phyloP scores from a whole-genome alignment of 2,797 vertebrate species.

The Melanotaenia maccullochi region DNA sequence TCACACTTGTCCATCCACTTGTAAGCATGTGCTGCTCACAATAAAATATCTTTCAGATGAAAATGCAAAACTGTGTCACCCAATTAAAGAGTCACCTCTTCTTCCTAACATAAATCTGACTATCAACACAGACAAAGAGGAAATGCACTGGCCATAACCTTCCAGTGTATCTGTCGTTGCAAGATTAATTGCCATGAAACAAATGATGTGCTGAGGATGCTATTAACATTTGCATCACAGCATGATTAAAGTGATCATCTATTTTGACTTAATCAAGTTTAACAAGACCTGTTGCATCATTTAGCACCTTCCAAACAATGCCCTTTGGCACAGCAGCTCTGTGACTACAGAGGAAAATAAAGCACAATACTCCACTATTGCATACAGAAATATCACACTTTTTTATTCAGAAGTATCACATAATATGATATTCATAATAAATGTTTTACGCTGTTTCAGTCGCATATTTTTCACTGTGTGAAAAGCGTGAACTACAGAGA shows the following conservation, averaged over 20 bases:
- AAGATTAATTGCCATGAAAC: conserved; percentile 86
- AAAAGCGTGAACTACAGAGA: conserved; percentile 51
- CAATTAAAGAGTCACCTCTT: neutral
- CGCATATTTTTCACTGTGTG: conserved; percentile 23
- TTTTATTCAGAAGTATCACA: conserved; percentile 27
- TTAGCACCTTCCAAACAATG: conserved; percentile 75
- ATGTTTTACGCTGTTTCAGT: conserved; percentile 19
- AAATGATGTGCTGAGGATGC: conserved; percentile 83
- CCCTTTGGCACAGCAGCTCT: conserved; percentile 72
- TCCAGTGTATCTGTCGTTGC: conserved; percentile 66
- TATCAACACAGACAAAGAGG: conserved; percentile 60
- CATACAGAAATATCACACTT: conserved; percentile 32
- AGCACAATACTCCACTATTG: conserved; percentile 36
- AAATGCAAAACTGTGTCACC: conserved; percentile 9
- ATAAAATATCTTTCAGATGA: neutral
- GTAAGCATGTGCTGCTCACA: conserved; percentile 6
- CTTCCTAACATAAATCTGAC: conserved; percentile 42
- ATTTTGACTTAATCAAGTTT: conserved; percentile 84
- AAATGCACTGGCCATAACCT: conserved; percentile 69
- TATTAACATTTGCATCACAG: conserved; percentile 85
- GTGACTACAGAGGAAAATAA: conserved; percentile 60
- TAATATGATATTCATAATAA: conserved; percentile 14
- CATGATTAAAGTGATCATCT: conserved; percentile 86
- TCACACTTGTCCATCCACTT: conserved; percentile 30
- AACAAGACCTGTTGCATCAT: conserved; percentile 85